phyloP scores from a whole-genome alignment of 1,140 invertebrate genomes.

The Drosophila carrolli region DNA sequence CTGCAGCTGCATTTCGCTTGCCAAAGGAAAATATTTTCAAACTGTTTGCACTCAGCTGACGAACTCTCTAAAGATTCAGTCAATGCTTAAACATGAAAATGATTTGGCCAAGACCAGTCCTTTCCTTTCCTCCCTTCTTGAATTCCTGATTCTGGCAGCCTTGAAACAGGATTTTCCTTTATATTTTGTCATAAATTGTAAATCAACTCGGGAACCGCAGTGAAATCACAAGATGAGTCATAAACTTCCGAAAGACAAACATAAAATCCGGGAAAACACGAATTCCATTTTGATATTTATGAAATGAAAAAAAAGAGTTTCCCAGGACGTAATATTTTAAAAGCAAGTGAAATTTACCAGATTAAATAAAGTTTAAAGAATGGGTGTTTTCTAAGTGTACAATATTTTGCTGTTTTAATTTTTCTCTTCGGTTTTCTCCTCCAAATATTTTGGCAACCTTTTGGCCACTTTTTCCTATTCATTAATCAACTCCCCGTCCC shows the following conservation, averaged over 20 bases:
- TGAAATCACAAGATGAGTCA: conserved; percentile 31
- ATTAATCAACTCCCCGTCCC: conserved; percentile 33
- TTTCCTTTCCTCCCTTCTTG: not conserved
- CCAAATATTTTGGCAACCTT: conserved; percentile 25
- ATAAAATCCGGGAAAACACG: conserved; percentile 17
- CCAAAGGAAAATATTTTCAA: not conserved
- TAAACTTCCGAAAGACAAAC: conserved; percentile 37
- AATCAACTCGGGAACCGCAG: conserved; percentile 13
- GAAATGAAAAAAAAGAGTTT: not conserved
- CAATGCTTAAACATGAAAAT: not conserved
- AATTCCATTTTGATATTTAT: conserved; percentile 10
- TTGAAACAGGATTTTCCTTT: conserved; percentile 15
- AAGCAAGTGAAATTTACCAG: not conserved
- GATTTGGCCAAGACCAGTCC: not conserved
- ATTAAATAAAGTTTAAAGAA: not conserved
- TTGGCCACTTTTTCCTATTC: conserved; percentile 2
- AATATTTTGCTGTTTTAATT: not conserved
- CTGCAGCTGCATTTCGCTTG: not conserved
- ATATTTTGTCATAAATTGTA: conserved; percentile 36
- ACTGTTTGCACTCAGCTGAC: conserved; percentile 10
- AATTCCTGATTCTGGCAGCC: conserved; percentile 4
- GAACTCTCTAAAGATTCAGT: conserved; percentile 20
- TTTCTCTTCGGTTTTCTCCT: not conserved
- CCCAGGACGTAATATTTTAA: not conserved
- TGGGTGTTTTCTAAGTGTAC: too few species aligned